Base-by-base conservation (phyloP, 2,797 vertebrate genomes). In the Acipenser oxyrinchus region DNA sequence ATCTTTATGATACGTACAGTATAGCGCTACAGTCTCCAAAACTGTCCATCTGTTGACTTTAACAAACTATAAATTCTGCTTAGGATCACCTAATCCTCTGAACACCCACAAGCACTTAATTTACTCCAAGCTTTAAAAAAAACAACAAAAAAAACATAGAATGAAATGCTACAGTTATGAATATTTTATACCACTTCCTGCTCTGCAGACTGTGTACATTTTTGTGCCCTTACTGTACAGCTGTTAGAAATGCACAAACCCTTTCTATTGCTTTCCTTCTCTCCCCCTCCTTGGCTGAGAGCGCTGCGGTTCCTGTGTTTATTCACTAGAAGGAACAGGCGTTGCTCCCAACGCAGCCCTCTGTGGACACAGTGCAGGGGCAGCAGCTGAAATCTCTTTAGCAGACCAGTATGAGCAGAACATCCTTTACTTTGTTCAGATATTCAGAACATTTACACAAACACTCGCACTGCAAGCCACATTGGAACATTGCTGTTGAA, bases 161-260 rank as follows among this genome's bases (percentile, higher is more conserved):
- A 58, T 13, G 12, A 58, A 58, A 58, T 13, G 12, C 10, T 58
- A 10, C 55, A 11, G 15, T 13, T 11, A 3, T 11, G 55, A 58
- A 58, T 58, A n/a, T 58, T 58, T 58, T 6, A 58, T 6, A 58
- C 55, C 55, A n/a, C 55, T 58, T 58, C 55, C 55, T 58, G 55
- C 37, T 37, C 37, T 37, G 37, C 37, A 37, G 37, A 37, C 37
- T 37, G 37, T 5, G 5, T 58, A 13, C 55, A 58, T 58, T 58
- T 58, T 58, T 58, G 7, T n/a, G 55, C 12, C 6, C 10, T 58
- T 11, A 58, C 55, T 15, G 55, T n/a, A 58, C 55, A 58, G 55
- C 55, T 58, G 55, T 58, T 58, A 58, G 51, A 58, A 58, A 58
- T 58, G 55, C 15, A 1, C 10, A 58, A 13, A 58, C n/a, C 55